These are phyloP conservation scores for Siphamia tubifer DNA, from an alignment of 2,113 vertebrate species.

Conservation along the genomic window DNA sequence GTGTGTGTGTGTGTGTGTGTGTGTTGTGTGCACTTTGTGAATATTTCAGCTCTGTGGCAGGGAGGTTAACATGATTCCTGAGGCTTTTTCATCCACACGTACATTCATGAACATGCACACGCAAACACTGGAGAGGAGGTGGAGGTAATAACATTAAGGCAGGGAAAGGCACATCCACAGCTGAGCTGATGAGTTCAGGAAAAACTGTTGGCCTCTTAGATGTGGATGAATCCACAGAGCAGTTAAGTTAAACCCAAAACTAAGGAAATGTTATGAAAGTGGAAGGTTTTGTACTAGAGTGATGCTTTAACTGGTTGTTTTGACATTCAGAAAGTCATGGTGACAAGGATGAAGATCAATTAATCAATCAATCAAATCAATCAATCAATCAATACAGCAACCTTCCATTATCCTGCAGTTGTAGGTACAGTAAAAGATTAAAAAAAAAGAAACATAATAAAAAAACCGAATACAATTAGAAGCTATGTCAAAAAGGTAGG, in stretches of 20 bases:
- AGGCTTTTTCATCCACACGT: constrained; percentile 28
- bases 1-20: neutral
- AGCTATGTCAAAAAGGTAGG: no score
- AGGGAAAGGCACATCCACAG: neutral
- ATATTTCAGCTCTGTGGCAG: constrained; percentile 19
- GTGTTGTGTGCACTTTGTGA: neutral
- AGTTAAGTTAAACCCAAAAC: neutral
- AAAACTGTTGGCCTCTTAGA: neutral
- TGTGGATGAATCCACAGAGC: neutral
- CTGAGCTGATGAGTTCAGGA: neutral
- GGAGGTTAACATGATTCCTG: constrained; percentile 39
- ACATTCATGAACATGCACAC: neutral
- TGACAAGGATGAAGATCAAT: no score
- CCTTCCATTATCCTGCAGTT: no score
- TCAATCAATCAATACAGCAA: no score
- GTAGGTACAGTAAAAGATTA: no score
- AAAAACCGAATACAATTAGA: no score
- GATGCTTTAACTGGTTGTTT: neutral
- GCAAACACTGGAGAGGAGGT: neutral
- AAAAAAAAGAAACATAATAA: no score
- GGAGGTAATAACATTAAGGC: neutral
- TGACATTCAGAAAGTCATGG: neutral
- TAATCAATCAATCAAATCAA: no score
- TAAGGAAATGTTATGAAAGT: neutral
- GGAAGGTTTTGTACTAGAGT: neutral